These are phyloP conservation scores for Chionis minor DNA, from an alignment of 2,113 vertebrate species.

Conservation along the genomic window DNA sequence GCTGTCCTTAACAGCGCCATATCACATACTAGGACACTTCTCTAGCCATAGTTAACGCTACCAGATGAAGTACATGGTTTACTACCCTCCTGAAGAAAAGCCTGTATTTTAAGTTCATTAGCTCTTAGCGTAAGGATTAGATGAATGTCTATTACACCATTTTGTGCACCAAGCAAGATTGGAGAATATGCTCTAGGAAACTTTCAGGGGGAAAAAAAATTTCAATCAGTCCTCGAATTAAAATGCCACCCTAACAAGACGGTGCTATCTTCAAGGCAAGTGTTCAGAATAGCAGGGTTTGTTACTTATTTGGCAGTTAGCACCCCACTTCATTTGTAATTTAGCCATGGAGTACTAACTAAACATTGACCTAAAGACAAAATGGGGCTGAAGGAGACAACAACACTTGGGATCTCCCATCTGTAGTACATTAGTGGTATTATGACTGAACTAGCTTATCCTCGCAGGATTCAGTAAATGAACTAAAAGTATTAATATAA, in stretches of 20 bases:
- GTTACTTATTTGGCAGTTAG: neutral
- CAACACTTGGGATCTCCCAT: neutral
- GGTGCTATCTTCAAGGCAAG: neutral
- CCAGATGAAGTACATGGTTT: rapidly evolving
- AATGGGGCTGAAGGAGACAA: neutral
- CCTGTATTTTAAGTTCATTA: neutral
- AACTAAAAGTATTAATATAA: neutral
- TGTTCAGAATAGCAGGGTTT: neutral
- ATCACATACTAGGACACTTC: neutral
- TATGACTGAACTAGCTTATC: neutral
- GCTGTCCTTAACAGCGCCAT: neutral
- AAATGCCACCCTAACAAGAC: rapidly evolving
- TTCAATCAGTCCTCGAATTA: neutral
- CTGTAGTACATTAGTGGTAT: neutral
- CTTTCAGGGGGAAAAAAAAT: neutral
- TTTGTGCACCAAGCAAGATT: neutral
- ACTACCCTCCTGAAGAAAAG: neutral
- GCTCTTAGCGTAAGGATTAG: neutral
- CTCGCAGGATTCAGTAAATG: neutral
- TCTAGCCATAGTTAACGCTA: neutral
- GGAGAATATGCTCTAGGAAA: neutral
- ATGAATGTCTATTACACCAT: neutral
- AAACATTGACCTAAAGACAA: neutral
- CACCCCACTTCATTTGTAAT: neutral
- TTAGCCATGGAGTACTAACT: neutral